phyloP scores from a whole-genome alignment of 2,113 vertebrate genomes.

The Nymphicus hollandicus region DNA sequence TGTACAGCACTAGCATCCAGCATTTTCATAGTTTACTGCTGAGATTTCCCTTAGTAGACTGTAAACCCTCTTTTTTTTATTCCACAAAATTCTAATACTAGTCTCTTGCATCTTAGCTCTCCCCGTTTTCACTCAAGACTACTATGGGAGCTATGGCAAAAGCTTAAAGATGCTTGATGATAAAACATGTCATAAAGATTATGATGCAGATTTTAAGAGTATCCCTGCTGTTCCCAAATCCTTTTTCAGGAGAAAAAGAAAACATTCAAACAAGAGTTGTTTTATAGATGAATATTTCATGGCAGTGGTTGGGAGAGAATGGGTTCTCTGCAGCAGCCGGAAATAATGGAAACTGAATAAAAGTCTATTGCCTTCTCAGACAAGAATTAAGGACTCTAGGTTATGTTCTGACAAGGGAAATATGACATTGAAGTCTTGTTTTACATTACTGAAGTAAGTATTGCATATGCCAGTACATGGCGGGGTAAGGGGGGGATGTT shows the following conservation, averaged over 20 bases:
- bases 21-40: neutral
- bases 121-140: neutral
- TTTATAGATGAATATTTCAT: neutral
- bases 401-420: neutral
- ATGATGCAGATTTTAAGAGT: neutral
- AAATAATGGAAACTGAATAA: neutral
- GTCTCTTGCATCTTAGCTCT: neutral
- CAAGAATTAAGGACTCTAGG: neutral
- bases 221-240: neutral
- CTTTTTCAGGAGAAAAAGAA: neutral
- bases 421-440: neutral
- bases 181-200: conserved; percentile 14
- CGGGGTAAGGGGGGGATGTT: neutral
- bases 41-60: neutral
- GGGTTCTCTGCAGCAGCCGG: neutral
- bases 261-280: neutral
- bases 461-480: neutral
- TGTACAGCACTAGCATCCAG: neutral
- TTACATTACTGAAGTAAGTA: neutral
- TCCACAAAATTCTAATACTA: neutral
- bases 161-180: neutral
- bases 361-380: neutral
- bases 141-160: neutral
- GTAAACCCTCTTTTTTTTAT: neutral
- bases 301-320: neutral